A percentile compares a stretch with the other conserved stretches of the same genome.
Evolutionary conservation across 2,888 invertebrate species (phyloP).

Genomic region (Macaria notata): DNA sequence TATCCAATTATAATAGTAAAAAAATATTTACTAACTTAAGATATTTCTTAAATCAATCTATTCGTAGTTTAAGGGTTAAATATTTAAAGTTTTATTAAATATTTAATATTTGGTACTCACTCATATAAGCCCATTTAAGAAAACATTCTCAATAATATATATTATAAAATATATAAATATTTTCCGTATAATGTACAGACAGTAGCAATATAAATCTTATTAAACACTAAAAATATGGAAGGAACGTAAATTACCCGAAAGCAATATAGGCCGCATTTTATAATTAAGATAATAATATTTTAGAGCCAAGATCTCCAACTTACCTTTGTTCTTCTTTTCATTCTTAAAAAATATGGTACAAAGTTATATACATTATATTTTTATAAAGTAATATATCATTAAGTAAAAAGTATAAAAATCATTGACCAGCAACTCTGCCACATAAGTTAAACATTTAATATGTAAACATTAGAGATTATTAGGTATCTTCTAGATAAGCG

Average conservation of each 20-base stretch:
- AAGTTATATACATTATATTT: too few species aligned
- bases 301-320: conserved; percentile 6
- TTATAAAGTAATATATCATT: too few species aligned
- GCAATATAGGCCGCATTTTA: conserved; percentile 34
- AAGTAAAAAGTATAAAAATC: too few species aligned
- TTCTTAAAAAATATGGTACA: too few species aligned
- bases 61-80: too few species aligned
- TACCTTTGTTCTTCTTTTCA: neutral
- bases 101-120: neutral
- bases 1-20: neutral
- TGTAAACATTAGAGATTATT: too few species aligned
- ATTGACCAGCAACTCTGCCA: too few species aligned
- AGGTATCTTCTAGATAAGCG: too few species aligned
- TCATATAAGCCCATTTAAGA: conserved; percentile 25
- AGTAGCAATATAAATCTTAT: conserved; percentile 36
- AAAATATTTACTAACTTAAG: neutral
- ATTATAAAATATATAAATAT: conserved; percentile 35
- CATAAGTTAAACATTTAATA: too few species aligned
- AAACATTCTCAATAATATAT: conserved; percentile 23
- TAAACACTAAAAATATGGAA: conserved; percentile 44
- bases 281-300: conserved; percentile 10
- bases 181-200: conserved; percentile 21
- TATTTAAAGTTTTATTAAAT: too few species aligned
- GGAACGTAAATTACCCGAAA: conserved; percentile 44
- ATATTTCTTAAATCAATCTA: too few species aligned